Percentiles rank a stretch among this genome's conserved stretches.
These are phyloP conservation scores for Deladenus siricidicola DNA, from an alignment of 2,888 invertebrate genomes.

Conservation along the genomic window DNA sequence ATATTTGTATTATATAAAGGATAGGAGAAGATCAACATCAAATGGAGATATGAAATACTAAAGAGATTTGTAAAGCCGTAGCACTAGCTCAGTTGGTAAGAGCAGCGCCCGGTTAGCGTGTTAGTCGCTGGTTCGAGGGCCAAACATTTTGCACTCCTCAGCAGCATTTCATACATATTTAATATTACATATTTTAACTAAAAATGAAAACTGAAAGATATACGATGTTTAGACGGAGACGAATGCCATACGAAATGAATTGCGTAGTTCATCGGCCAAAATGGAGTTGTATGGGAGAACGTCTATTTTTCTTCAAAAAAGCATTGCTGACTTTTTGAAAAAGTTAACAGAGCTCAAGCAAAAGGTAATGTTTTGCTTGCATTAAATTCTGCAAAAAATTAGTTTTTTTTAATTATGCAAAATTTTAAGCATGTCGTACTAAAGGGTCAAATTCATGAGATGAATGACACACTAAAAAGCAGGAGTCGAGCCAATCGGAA, in stretches of 20 bases:
- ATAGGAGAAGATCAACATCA: no score
- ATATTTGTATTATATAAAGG: no score
- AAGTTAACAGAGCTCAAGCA: not conserved
- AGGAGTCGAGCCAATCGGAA: slow-evolving; percentile 11
- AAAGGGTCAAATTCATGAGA: slow-evolving; percentile 5
- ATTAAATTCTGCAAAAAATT: not conserved
- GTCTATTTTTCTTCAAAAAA: not conserved
- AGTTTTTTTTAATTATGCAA: not conserved
- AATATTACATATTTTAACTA: no score
- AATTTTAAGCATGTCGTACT: slow-evolving; percentile 12
- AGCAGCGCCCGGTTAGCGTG: no score
- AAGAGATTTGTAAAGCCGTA: no score
- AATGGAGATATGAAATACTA: no score
- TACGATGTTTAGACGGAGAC: not conserved
- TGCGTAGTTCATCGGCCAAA: not conserved
- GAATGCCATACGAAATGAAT: not conserved
- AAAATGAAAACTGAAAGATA: no score
- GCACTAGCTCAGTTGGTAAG: no score
- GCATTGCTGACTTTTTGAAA: not conserved
- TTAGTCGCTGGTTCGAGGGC: no score
- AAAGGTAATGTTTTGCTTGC: not conserved
- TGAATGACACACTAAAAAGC: slow-evolving; percentile 5
- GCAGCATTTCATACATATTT: no score
- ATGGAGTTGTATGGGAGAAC: not conserved
- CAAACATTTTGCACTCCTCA: no score